Evolutionary conservation across 2,797 vertebrate genomes (phyloP).

Genomic region (Oreochromis mossambicus): DNA sequence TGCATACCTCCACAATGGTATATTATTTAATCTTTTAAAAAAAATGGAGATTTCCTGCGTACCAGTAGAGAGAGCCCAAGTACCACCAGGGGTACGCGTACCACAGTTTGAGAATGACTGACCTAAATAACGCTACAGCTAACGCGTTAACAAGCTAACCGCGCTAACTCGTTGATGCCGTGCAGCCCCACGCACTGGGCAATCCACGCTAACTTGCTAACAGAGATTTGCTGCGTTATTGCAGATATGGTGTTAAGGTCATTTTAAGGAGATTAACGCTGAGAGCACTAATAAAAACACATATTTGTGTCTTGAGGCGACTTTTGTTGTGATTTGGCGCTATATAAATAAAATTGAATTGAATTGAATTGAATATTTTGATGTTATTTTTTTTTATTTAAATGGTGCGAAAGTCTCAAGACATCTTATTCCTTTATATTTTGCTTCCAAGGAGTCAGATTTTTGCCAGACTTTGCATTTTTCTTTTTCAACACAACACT

Average conservation of each 20-base stretch:
- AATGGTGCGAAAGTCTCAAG: neutral
- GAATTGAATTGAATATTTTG: too few species aligned
- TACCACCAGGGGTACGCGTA: neutral
- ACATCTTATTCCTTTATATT: neutral
- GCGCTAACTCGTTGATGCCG: too few species aligned
- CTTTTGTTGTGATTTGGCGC: too few species aligned
- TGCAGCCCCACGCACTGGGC: neutral
- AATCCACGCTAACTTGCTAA: rapidly evolving
- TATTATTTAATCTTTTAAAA: neutral
- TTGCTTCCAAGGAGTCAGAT: neutral
- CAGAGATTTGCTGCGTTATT: neutral
- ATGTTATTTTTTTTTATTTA: rapidly evolving
- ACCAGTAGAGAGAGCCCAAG: neutral
- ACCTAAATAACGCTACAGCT: neutral
- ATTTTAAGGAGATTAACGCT: neutral
- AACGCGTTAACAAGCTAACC: neutral
- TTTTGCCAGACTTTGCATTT: neutral
- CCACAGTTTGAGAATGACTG: neutral
- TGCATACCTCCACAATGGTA: neutral
- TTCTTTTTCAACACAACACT: neutral
- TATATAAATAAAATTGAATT: too few species aligned
- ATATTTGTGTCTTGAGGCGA: too few species aligned
- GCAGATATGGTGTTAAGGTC: neutral
- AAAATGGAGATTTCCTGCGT: neutral
- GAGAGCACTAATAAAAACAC: too few species aligned